These are phyloP conservation scores for Chrysochloris asiatica DNA, from an alignment of 2,113 vertebrate genomes.

Conservation along the genomic window DNA sequence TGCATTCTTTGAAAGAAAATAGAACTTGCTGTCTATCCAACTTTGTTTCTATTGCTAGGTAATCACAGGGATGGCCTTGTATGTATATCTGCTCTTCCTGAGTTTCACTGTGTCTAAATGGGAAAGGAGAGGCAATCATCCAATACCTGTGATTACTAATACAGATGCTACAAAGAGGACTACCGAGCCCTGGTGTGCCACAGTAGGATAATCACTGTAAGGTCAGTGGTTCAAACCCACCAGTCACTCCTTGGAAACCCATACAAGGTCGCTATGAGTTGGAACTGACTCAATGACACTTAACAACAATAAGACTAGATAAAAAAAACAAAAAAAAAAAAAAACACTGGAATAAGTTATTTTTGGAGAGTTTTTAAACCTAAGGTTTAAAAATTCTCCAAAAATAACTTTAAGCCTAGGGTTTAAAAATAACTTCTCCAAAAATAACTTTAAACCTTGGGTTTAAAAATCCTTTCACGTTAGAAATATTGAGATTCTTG, in stretches of 20 bases:
- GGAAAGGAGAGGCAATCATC: background rate
- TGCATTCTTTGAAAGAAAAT: conserved; percentile 10
- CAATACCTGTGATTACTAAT: background rate
- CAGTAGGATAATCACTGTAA: no score
- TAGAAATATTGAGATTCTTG: conserved; percentile 6
- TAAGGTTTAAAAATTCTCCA: conserved; percentile 43
- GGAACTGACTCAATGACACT: no score
- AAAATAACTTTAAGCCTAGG: no score
- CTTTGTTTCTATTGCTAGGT: background rate
- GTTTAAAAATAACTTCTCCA: no score
- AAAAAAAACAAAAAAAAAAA: background rate
- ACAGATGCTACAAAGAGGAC: no score
- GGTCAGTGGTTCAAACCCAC: no score
- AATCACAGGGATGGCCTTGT: background rate
- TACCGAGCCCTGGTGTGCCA: no score
- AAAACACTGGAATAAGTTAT: background rate
- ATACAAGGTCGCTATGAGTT: no score
- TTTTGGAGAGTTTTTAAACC: conserved; percentile 42
- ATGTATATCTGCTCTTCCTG: background rate
- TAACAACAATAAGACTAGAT: background rate
- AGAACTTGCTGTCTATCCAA: background rate
- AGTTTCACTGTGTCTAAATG: background rate
- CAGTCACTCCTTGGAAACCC: no score
- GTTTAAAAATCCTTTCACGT: conserved; percentile 48
- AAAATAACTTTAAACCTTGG: no score